A percentile compares a stretch with the other conserved stretches of the same genome.
phyloP scores from a whole-genome alignment of 2,888 invertebrate species.

The Amorpha juglandis region DNA sequence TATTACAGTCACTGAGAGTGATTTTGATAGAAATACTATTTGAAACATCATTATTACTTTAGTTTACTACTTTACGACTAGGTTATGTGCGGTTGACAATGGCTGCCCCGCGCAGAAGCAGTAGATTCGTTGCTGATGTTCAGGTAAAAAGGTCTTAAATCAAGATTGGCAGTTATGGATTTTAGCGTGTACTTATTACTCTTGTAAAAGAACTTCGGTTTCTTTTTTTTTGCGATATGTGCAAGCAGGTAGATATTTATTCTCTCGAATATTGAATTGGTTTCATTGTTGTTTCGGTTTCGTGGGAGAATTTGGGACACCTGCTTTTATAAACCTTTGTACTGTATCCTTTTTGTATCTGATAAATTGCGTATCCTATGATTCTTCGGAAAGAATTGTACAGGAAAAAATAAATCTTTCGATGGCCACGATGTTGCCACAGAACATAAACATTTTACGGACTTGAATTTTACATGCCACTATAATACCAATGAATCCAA shows the following conservation, averaged over 20 bases:
- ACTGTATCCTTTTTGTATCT: slow-evolving; percentile 13
- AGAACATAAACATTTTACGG: too few relatives aligned
- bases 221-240: slow-evolving; percentile 21
- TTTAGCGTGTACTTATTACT: slow-evolving; percentile 41
- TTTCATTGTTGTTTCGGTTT: slow-evolving; percentile 26
- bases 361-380: background rate
- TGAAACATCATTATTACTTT: slow-evolving; percentile 27
- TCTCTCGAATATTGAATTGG: slow-evolving; percentile 24
- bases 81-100: slow-evolving; percentile 73
- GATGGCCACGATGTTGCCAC: slow-evolving; percentile 1
- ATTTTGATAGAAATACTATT: slow-evolving; percentile 32
- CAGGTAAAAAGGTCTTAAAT: slow-evolving; percentile 55
- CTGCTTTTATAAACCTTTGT: slow-evolving; percentile 22
- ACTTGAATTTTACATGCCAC: too few relatives aligned
- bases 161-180: slow-evolving; percentile 52
- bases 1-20: background rate
- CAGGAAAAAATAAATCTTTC: background rate
- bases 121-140: slow-evolving; percentile 42
- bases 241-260: slow-evolving; percentile 32
- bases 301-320: slow-evolving; percentile 44
- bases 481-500: too few relatives aligned
- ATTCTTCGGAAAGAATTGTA: background rate
- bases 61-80: slow-evolving; percentile 38
- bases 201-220: slow-evolving; percentile 25
- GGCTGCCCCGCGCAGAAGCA: slow-evolving; percentile 71